Base-by-base conservation (phyloP, 2,888 invertebrate genomes). In the Pilophorus perplexus region DNA sequence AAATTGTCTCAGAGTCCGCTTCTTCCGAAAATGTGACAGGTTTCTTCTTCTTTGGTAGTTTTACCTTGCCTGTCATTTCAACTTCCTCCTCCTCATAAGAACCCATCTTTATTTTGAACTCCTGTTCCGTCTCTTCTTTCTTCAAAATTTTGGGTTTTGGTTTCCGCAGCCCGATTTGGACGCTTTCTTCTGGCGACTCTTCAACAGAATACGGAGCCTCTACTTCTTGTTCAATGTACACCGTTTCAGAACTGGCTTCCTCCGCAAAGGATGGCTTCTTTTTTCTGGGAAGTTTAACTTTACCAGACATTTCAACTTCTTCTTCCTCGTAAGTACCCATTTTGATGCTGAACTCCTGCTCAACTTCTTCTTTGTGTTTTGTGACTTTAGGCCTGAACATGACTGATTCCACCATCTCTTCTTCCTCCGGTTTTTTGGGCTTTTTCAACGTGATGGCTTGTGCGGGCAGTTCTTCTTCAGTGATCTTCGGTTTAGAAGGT, bases 51-150 rank as follows among this genome's bases (percentile, higher is more conserved):
- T 77, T 73, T 75, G 87, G 89, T 5, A 91, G 74, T 77, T 87
- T 88, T 0, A 91, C 86, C 77, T 89, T 90, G 67, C 89, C 88
- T 2, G 88, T 86, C 86, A 91, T 87, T 6, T 89, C 89, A 72
- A 91, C 87, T 78, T 91, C 90, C 80, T 91, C 91, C 78, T 90
- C 91, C 38, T 89, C 90, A 75, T 91, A 91, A 0, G 89, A 88
- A 77, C 91, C 88, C 68, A 91, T 78, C 10, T 88, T 87, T 71
- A 92, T 90, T 77, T 88, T 90, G 75, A 92, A 92, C 78, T 92
- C 92, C 79, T 92, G 92, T 75, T 92, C 91, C 12, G 92, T 89
- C 73, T 90, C 89, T 80, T 91, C 90, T 77, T 88, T 89, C 0
- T 85, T 87, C 3, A 80, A 78, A 4, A 48, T 57, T 77, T 85